Conservation (phyloP, 2,888 invertebrate genomes). For the Tipula helvola region DNA sequence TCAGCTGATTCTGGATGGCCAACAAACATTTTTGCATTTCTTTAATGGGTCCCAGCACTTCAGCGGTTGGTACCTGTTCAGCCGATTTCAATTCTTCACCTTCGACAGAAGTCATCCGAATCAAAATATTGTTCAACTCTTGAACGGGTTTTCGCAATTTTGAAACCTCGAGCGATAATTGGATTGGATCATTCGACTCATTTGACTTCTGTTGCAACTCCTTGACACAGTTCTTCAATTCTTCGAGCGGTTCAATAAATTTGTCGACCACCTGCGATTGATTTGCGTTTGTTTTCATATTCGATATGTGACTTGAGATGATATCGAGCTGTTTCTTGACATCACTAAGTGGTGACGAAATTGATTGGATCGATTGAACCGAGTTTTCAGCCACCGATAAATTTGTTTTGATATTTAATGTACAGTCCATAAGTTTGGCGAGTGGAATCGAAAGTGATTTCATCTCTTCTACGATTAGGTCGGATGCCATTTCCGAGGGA, state of each 20-base stretch:
- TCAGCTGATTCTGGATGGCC: conserved; percentile 32
- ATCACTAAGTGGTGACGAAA: neutral
- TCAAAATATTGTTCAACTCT: neutral
- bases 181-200: neutral
- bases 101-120: neutral
- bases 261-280: neutral
- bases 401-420: neutral
- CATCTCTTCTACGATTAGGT: neutral
- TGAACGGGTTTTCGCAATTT: neutral
- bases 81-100: neutral
- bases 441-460: neutral
- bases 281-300: neutral
- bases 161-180: neutral
- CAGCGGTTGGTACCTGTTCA: neutral
- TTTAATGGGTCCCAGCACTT: conserved; percentile 17
- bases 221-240: neutral
- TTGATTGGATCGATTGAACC: neutral
- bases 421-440: neutral
- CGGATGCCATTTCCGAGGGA: conserved; percentile 13
- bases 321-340: neutral
- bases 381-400: neutral
- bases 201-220: neutral
- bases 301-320: neutral
- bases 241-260: neutral
- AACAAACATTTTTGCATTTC: conserved; percentile 31